Evolutionary conservation across 2,113 vertebrate species (phyloP), one percentile per base, ranked within the genome.

Genomic region (Brienomyrus longianalis): DNA sequence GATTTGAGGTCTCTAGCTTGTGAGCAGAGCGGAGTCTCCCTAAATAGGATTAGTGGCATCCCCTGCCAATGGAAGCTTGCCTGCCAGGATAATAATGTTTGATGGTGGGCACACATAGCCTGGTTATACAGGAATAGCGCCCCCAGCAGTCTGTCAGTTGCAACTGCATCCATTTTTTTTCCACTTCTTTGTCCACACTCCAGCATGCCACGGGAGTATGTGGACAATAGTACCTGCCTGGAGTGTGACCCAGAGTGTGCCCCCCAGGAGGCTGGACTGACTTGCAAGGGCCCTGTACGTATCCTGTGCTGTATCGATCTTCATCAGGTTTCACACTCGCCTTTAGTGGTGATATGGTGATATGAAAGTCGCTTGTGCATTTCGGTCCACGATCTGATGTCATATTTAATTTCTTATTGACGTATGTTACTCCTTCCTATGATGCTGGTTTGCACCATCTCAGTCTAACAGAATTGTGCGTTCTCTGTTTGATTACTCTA

Each of bases 241-340:
- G 93, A 93, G 31, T 98, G 98, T 91, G 96, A 98, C 92, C 91
- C 95, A 0, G 97, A 98, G 92, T 98, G 98, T 92, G 94, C 93
- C 9, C 96, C 90, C 83, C 94, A 96, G 89, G 97, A 97, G 39
- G 95, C 94, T 88, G 96, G 95, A 0, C 83, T 91, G 50, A 97
- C 97, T 92, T 98, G 98, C 94, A 95, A 52, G 13, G 96, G 96
- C 23, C 95, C 96, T 17, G 98, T 98, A 96, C 92, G 27, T 89
- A 48, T 13, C 70, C 54, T 47, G 13, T 31, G 10, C 74, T n/a
- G 23, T 59, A 23, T 59, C 6, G 6, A 1, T 23, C 56, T 59
- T 56, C 31, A 19, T 13, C 51, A 17, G 5, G 9, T 59, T n/a
- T 9, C 84, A 51, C 11, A 13, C n/a, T 13, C 48, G 1, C 47